A percentile compares a stretch with the other conserved stretches of the same genome.
phyloP scores from a whole-genome alignment of 2,888 invertebrate species.

The Allygus modestus region DNA sequence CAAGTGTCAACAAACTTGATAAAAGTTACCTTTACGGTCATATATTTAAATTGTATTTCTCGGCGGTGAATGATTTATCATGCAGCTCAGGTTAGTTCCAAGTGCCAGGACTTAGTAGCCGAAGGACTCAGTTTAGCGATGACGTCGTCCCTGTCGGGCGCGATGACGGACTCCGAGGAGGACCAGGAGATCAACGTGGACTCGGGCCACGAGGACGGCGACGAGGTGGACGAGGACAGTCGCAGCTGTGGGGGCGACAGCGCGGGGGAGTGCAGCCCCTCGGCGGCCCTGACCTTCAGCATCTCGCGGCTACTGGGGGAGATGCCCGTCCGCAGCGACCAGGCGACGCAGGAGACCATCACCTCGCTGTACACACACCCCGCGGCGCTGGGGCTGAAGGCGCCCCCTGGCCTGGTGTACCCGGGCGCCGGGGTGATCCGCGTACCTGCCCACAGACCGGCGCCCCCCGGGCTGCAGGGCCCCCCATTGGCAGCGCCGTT shows the following conservation, averaged over 20 bases:
- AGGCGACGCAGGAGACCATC: slow-evolving; percentile 74
- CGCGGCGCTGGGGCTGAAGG: slow-evolving; percentile 61
- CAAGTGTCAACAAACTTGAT: background rate
- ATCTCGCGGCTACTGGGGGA: slow-evolving; percentile 86
- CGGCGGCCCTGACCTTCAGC: slow-evolving; percentile 85
- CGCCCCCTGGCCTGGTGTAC: slow-evolving; percentile 62
- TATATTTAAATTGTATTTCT: background rate
- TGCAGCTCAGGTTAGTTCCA: background rate
- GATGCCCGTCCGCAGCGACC: slow-evolving; percentile 76
- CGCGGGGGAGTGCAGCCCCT: slow-evolving; percentile 69
- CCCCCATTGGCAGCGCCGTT: slow-evolving; percentile 76
- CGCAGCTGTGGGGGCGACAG: slow-evolving; percentile 62
- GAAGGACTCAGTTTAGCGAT: background rate
- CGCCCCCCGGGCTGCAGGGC: slow-evolving; percentile 69
- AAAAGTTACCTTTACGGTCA: background rate
- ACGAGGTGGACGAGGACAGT: slow-evolving; percentile 75
- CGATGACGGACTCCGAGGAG: slow-evolving; percentile 77
- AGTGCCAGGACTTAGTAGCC: background rate
- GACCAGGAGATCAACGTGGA: slow-evolving; percentile 83
- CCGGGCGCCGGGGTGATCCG: slow-evolving; percentile 85
- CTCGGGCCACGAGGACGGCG: slow-evolving; percentile 82
- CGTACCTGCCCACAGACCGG: slow-evolving; percentile 89
- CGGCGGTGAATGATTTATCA: slow-evolving; percentile 11
- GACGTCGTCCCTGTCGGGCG: slow-evolving; percentile 64
- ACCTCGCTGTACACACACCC: slow-evolving; percentile 59